Evolutionary conservation across 2,797 vertebrate genomes (phyloP).

Genomic region (Staurois parvus): DNA sequence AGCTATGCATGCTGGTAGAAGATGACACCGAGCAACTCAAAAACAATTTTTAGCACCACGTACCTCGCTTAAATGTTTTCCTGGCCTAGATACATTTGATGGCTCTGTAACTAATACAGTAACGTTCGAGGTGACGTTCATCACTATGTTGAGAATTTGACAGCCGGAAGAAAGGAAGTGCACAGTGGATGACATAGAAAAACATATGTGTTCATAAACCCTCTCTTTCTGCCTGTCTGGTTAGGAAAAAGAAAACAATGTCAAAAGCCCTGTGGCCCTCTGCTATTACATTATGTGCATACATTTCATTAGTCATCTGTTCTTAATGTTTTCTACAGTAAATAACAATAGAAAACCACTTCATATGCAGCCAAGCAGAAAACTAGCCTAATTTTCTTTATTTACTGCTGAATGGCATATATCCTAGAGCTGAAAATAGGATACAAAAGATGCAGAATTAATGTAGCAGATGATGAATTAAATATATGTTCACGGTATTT

Average conservation of each 20-base stretch:
- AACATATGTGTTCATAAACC: constrained; percentile 40
- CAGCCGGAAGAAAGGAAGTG: constrained; percentile 27
- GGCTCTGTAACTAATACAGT: constrained; percentile 37
- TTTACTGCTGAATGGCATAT: constrained; percentile 13
- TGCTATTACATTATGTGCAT: constrained; percentile 8
- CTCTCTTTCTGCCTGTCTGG: constrained; percentile 11
- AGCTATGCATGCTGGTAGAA: constrained; percentile 13
- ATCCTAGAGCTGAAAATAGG: not conserved
- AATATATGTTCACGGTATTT: not conserved
- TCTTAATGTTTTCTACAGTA: constrained; percentile 30
- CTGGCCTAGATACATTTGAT: constrained; percentile 6
- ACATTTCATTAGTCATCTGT: constrained; percentile 32
- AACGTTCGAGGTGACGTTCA: not conserved
- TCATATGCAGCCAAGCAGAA: constrained; percentile 23
- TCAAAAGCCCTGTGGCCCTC: constrained; percentile 11
- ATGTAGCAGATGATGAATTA: not conserved
- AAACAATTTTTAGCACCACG: constrained; percentile 41
- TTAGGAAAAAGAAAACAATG: constrained; percentile 29
- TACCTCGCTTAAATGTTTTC: constrained; percentile 34
- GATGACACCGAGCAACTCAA: constrained; percentile 9
- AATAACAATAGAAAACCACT: constrained; percentile 26
- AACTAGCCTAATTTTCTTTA: constrained; percentile 20
- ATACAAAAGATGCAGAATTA: not conserved
- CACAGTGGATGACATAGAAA: constrained; percentile 33
- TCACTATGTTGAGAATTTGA: constrained; percentile 52